Evolutionary conservation across 2,113 vertebrate species (phyloP), one percentile per base, ranked within the genome.

Genomic region (Takifugu flavidus): DNA sequence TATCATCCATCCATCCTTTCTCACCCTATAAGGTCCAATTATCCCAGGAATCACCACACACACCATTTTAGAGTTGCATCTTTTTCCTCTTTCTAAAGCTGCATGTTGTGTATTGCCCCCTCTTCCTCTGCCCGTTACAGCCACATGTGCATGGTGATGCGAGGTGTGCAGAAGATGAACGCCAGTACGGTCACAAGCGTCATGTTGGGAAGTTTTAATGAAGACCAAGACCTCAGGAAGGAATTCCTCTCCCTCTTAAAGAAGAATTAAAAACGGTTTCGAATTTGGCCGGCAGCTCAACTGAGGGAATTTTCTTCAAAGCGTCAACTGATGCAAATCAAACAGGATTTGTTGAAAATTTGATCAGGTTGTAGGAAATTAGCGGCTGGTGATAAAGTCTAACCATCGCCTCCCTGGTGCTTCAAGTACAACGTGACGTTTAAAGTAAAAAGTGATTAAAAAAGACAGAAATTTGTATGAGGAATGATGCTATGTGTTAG

Each of bases 151-250:
- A 76, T 78, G 77, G 72, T 87, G 58, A 80, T 90, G 85, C 72
- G 90, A 42, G 82, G 80, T 1, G 84, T 70, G 51, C 86, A 90
- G 81, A 91, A 91, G 78, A 90, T 80, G 44, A 91, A 83, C 15
- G 87, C 82, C 61, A 82, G 34, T 45, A 86, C 76, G 4, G 51
- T 81, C 25, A 91, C 70, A 8, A 88, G 85, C 1, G 15, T 75
- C 34, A 90, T 86, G 91, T 67, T 88, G 53, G 82, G 80, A 62
- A 49, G 28, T 43, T 88, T 91, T 70, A 26, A 85, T 12, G 75
- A 88, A 20, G 78, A 92, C 62, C 75, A 76, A 55, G 89, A 86
- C 70, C 63, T 67, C 59, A 86, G 89, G 11, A 77, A 80, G 66
- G 82, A 89, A 68, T 86, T 88, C 67, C 78, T 91, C 20, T 13